These are phyloP conservation scores for Macrobrachium nipponense DNA, from an alignment of 1,140 invertebrate genomes.

Conservation along the genomic window DNA sequence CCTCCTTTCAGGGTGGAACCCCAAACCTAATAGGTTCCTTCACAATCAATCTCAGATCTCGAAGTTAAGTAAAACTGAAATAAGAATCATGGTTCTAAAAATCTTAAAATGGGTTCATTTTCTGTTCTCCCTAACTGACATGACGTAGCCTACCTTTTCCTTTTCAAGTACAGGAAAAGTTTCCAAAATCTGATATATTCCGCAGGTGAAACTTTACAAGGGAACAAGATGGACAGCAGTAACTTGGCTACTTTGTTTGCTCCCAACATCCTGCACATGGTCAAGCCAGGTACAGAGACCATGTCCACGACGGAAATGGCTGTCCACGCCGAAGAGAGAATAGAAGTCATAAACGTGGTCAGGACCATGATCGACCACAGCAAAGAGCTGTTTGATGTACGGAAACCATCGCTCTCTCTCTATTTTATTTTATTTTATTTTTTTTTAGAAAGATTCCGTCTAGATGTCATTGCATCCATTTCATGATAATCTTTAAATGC, in stretches of 20 bases:
- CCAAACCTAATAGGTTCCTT: too few species aligned
- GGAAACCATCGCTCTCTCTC: neutral
- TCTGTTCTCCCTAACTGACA: too few species aligned
- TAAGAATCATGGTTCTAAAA: too few species aligned
- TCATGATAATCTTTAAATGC: too few species aligned
- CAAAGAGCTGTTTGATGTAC: conserved; percentile 78
- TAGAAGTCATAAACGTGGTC: conserved; percentile 90
- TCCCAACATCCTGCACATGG: conserved; percentile 89
- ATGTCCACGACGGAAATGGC: conserved; percentile 69
- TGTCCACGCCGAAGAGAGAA: conserved; percentile 82
- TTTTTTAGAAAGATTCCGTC: too few species aligned
- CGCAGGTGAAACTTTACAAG: conserved; percentile 76
- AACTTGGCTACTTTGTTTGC: conserved; percentile 94
- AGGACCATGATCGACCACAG: conserved; percentile 85
- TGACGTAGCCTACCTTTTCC: too few species aligned
- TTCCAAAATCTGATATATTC: neutral
- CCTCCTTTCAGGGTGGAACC: too few species aligned
- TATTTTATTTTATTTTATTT: too few species aligned
- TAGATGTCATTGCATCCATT: too few species aligned
- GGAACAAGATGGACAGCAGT: conserved; percentile 93
- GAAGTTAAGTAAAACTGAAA: too few species aligned
- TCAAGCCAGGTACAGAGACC: conserved; percentile 73
- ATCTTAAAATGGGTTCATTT: too few species aligned
- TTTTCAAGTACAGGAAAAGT: neutral
- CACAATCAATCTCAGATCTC: too few species aligned